Conservation (phyloP, 1,140 invertebrate genomes). For the Chionoecetes opilio region DNA sequence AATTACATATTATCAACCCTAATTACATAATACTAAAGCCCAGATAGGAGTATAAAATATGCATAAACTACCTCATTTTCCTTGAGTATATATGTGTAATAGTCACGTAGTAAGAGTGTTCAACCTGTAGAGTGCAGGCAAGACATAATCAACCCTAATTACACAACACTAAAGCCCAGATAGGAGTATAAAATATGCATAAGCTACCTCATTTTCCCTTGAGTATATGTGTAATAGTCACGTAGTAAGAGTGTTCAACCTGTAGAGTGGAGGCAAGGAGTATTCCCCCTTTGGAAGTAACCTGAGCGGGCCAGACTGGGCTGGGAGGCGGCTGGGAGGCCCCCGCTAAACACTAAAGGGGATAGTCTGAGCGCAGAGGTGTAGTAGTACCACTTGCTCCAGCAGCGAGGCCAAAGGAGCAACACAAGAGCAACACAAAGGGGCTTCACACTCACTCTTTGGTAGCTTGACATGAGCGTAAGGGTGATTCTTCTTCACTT, state of each 20-base stretch:
- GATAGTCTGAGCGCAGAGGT: slow-evolving; percentile 23
- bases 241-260: neutral
- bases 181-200: too few relatives aligned
- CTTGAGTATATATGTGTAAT: too few relatives aligned
- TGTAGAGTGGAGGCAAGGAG: neutral
- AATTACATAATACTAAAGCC: too few relatives aligned
- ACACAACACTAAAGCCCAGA: too few relatives aligned
- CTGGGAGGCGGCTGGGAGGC: neutral
- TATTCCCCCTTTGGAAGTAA: neutral
- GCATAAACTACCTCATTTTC: too few relatives aligned
- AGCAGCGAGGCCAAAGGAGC: neutral
- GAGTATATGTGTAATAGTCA: neutral
- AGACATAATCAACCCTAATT: neutral
- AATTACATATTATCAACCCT: too few relatives aligned
- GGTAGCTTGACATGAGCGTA: slow-evolving; percentile 77
- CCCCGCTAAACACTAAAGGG: slow-evolving; percentile 23
- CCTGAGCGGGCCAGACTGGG: neutral
- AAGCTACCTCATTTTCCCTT: too few relatives aligned
- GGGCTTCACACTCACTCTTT: slow-evolving; percentile 64
- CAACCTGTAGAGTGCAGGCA: neutral
- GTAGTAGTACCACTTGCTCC: neutral
- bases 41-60: too few relatives aligned
- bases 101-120: too few relatives aligned
- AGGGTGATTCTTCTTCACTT: slow-evolving; percentile 84
- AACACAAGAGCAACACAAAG: slow-evolving; percentile 45